These are phyloP conservation scores for Cosmopolites sordidus DNA, from an alignment of 2,888 invertebrate species.

Conservation along the genomic window DNA sequence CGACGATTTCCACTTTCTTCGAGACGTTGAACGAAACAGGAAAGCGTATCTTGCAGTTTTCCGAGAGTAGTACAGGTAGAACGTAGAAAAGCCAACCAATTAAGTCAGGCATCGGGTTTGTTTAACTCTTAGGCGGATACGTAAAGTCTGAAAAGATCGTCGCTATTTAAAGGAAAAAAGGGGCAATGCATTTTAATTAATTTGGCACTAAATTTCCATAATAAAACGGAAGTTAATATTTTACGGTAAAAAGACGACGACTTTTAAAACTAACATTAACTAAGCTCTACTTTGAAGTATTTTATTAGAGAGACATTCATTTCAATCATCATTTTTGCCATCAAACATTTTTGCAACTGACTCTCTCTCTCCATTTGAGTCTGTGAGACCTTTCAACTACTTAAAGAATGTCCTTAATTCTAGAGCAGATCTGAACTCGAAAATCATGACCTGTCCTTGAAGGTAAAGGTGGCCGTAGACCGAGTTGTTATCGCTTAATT, in stretches of 20 bases:
- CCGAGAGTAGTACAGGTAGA: not conserved
- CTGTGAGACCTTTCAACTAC: no score
- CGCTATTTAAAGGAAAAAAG: constrained; percentile 3
- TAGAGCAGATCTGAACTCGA: no score
- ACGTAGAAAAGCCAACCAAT: not conserved
- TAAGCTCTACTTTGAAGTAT: no score
- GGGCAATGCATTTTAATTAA: constrained; percentile 20
- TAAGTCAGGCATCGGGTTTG: constrained; percentile 4
- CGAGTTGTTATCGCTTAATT: no score
- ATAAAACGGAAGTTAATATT: constrained; percentile 17
- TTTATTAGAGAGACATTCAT: no score
- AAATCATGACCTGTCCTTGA: no score
- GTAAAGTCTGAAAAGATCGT: constrained; percentile 17
- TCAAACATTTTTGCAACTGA: no score
- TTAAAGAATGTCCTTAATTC: no score
- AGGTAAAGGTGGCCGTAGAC: no score
- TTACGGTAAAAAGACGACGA: constrained; percentile 14
- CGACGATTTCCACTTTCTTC: not conserved
- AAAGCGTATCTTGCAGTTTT: not conserved
- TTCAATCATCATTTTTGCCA: no score
- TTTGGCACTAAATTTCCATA: constrained; percentile 19
- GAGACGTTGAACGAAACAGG: not conserved
- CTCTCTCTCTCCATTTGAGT: no score
- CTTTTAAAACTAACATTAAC: no score
- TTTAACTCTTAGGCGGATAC: constrained; percentile 10